Conservation (phyloP, 2,888 invertebrate species). For the Heliconius aoede region DNA sequence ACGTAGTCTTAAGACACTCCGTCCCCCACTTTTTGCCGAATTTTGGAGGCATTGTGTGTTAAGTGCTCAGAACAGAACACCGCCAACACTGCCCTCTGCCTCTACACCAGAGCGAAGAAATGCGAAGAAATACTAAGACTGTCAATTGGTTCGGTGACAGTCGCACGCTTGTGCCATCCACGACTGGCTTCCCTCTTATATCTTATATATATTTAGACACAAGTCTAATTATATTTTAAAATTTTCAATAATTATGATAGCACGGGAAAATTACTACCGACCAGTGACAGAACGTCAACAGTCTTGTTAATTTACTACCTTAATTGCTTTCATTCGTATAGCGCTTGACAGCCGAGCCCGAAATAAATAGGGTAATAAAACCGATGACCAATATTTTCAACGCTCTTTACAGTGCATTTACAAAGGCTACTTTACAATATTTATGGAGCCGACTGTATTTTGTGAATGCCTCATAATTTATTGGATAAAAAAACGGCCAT, state of each 20-base stretch:
- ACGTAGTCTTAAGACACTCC: too few relatives aligned
- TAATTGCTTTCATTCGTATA: slow-evolving; percentile 41
- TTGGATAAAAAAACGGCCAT: background rate
- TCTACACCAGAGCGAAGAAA: background rate
- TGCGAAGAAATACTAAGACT: too few relatives aligned
- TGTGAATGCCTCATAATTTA: slow-evolving; percentile 12
- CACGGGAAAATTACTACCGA: background rate
- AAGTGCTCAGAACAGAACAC: too few relatives aligned
- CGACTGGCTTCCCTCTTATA: background rate
- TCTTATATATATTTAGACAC: too few relatives aligned
- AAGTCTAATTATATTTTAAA: background rate
- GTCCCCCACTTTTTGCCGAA: too few relatives aligned
- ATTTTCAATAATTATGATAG: background rate
- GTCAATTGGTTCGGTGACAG: too few relatives aligned
- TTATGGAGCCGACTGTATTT: slow-evolving; percentile 6
- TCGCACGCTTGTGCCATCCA: too few relatives aligned
- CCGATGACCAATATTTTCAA: slow-evolving; percentile 41
- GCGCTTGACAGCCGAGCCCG: slow-evolving; percentile 31
- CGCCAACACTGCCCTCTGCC: background rate
- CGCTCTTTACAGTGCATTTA: slow-evolving; percentile 38
- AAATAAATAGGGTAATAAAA: slow-evolving; percentile 43
- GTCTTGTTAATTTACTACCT: slow-evolving; percentile 40
- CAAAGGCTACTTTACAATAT: slow-evolving; percentile 39
- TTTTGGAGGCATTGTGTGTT: background rate
- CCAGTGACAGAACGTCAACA: slow-evolving; percentile 32